These are phyloP conservation scores for Promerops cafer DNA, from an alignment of 2,113 vertebrate genomes.

Conservation along the genomic window DNA sequence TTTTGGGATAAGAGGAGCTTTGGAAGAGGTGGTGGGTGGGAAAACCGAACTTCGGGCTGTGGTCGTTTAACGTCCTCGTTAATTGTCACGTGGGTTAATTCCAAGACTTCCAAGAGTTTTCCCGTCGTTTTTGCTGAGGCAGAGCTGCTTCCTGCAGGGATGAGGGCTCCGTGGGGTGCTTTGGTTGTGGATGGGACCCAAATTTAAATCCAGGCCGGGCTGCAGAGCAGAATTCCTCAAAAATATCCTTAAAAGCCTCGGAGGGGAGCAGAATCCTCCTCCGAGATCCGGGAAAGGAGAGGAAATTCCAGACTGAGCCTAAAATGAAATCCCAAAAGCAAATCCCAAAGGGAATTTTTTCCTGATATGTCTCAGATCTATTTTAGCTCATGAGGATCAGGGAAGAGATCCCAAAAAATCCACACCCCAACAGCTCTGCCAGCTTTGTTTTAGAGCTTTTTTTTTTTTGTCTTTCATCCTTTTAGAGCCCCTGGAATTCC, in stretches of 20 bases:
- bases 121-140: neutral
- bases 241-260: rapidly evolving
- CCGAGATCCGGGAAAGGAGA: neutral
- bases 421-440: neutral
- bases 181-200: rapidly evolving
- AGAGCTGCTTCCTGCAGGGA: neutral
- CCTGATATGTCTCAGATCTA: neutral
- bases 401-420: neutral
- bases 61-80: neutral
- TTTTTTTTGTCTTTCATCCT: neutral
- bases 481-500: neutral
- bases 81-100: neutral
- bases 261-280: neutral
- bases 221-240: neutral
- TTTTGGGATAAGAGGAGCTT: neutral
- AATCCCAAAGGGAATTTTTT: neutral
- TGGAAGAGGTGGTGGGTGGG: neutral
- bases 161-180: neutral
- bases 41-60: neutral
- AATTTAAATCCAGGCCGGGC: too few relatives aligned
- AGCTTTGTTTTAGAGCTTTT: neutral
- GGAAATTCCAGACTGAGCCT: neutral
- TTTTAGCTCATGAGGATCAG: neutral
- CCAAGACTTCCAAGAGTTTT: neutral
- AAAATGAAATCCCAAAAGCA: neutral